These are phyloP conservation scores for Argyresthia albistria DNA, from an alignment of 2,888 invertebrate species.

Conservation along the genomic window DNA sequence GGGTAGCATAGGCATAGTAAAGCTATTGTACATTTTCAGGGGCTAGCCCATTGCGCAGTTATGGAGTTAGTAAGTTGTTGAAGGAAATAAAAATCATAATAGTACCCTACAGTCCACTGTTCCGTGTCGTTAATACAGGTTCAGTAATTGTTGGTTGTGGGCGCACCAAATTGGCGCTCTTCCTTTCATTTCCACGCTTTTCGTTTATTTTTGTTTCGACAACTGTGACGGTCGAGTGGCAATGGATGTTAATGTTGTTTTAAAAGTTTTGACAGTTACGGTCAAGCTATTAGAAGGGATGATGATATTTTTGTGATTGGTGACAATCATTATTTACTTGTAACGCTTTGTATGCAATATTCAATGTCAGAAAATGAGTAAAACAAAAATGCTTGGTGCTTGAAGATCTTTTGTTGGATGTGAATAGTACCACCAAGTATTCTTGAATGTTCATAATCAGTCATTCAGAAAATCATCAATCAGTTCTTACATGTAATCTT, in stretches of 20 bases:
- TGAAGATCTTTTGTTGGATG: not conserved
- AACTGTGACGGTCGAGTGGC: not conserved
- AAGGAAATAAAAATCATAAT: not conserved
- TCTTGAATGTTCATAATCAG: no score
- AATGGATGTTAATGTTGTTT: not conserved
- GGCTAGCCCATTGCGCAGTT: no score
- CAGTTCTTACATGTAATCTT: no score
- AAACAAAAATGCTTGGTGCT: not conserved
- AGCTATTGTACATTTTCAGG: no score
- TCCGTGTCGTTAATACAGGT: not conserved
- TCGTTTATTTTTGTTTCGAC: not conserved
- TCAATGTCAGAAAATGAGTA: not conserved
- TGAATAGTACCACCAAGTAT: no score
- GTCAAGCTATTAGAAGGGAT: not conserved
- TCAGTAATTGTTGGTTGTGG: constrained; percentile 1
- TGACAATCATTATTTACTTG: not conserved
- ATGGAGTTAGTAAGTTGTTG: no score
- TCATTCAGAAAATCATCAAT: no score
- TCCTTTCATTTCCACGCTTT: not conserved
- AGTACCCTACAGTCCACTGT: not conserved
- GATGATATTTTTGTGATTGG: not conserved
- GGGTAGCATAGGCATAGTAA: no score
- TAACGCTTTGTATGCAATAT: not conserved
- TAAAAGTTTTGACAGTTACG: not conserved
- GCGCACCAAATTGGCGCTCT: constrained; percentile 2